These are phyloP conservation scores for Thripadectes ignobilis DNA, from an alignment of 2,797 vertebrate genomes.

Conservation along the genomic window DNA sequence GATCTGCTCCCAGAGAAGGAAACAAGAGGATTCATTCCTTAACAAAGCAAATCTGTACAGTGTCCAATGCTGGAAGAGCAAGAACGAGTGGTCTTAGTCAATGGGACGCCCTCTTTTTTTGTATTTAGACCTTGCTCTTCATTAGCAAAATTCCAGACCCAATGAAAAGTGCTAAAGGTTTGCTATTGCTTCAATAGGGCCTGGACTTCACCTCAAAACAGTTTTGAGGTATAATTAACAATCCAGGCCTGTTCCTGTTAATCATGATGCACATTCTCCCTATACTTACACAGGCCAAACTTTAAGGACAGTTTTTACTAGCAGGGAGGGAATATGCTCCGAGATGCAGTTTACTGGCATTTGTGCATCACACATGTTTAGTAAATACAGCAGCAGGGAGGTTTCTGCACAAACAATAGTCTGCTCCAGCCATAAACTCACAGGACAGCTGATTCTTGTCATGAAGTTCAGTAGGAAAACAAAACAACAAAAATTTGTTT, in stretches of 20 bases:
- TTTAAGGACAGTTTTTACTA: conserved; percentile 23
- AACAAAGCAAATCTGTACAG: not conserved
- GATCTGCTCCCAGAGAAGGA: not conserved
- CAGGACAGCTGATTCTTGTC: conserved; percentile 46
- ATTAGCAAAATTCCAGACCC: not conserved
- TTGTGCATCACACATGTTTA: conserved; percentile 54
- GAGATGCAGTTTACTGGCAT: conserved; percentile 46
- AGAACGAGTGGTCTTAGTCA: not conserved
- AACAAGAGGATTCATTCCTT: not conserved
- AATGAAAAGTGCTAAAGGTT: not conserved
- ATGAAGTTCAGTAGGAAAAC: conserved; percentile 18
- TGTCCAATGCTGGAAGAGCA: not conserved
- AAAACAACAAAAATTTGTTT: conserved; percentile 9
- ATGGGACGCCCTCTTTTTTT: not conserved
- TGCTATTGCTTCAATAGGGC: not conserved
- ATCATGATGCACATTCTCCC: not conserved
- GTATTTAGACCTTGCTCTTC: not conserved
- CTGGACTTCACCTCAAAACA: not conserved
- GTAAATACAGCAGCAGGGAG: conserved; percentile 61
- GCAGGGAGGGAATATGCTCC: not conserved
- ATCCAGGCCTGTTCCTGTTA: not conserved
- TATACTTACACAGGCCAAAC: not conserved
- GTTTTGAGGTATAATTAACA: not conserved
- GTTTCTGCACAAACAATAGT: conserved; percentile 54
- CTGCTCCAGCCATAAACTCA: conserved; percentile 25